Evolutionary conservation across 2,797 vertebrate genomes (phyloP).

Genomic region (Benthosema pterotum): DNA sequence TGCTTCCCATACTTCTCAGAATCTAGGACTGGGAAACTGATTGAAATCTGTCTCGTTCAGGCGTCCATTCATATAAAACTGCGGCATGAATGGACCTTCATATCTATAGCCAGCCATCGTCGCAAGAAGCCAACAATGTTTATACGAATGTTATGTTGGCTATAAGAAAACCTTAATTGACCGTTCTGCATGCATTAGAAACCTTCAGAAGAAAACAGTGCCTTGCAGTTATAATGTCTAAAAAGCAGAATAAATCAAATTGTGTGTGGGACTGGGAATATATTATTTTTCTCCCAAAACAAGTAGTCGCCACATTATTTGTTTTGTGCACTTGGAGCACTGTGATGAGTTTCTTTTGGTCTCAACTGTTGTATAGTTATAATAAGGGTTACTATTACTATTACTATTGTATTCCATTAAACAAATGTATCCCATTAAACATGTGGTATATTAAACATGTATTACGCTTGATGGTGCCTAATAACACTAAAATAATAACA

Average conservation of each 20-base stretch:
- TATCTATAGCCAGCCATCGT: slow-evolving; percentile 1
- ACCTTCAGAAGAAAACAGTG: slow-evolving; percentile 28
- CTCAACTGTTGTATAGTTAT: no score
- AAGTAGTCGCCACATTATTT: no score
- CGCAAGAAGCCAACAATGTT: slow-evolving; percentile 7
- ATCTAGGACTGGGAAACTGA: background rate
- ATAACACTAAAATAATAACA: no score
- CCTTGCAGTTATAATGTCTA: no score
- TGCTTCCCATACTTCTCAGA: background rate
- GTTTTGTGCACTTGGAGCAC: no score
- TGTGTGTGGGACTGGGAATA: background rate
- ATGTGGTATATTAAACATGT: no score
- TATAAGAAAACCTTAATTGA: slow-evolving; percentile 39
- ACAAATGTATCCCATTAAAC: no score
- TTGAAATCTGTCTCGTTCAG: background rate
- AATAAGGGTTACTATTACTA: no score
- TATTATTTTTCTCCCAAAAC: no score
- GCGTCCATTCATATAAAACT: slow-evolving; percentile 2
- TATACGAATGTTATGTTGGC: slow-evolving; percentile 9
- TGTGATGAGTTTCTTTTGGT: no score
- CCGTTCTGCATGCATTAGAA: slow-evolving; percentile 30
- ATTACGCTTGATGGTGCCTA: no score
- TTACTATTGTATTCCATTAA: no score
- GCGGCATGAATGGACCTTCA: slow-evolving; percentile 2
- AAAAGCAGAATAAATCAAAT: background rate